Evolutionary conservation across 1,140 invertebrate genomes (phyloP).

Genomic region (Panulirus ornatus): DNA sequence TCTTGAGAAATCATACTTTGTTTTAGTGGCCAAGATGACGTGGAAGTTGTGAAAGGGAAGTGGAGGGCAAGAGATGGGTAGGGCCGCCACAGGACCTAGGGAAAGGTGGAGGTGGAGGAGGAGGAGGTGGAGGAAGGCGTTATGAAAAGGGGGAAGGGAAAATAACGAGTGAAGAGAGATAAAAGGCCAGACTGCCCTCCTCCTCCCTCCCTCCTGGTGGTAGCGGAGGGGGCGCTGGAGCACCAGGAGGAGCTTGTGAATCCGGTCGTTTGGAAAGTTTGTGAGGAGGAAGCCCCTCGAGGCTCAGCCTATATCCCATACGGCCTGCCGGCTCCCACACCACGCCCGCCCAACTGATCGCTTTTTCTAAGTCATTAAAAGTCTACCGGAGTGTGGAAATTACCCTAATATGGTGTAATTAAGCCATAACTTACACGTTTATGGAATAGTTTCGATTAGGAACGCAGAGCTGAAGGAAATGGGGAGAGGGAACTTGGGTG

Average conservation of each 20-base stretch:
- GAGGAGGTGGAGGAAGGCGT: background rate
- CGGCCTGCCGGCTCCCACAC: too few relatives aligned
- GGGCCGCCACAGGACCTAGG: background rate
- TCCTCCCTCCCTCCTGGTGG: too few relatives aligned
- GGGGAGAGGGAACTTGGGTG: background rate
- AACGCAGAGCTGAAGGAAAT: background rate
- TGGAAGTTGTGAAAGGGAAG: too few relatives aligned
- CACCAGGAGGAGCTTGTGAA: too few relatives aligned
- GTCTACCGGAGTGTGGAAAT: slow-evolving; percentile 1
- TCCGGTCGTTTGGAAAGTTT: too few relatives aligned
- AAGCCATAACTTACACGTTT: slow-evolving; percentile 29
- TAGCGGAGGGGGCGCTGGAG: too few relatives aligned
- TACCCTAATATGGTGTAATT: slow-evolving; percentile 33
- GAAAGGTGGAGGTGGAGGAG: background rate
- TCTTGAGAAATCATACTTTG: too few relatives aligned
- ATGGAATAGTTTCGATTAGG: slow-evolving; percentile 27
- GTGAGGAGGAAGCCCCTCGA: background rate
- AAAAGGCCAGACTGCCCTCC: too few relatives aligned
- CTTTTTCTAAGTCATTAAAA: slow-evolving; percentile 37
- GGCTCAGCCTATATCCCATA: too few relatives aligned
- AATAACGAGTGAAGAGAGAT: background rate
- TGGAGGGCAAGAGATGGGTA: too few relatives aligned
- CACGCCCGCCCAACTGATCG: background rate
- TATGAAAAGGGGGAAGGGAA: background rate
- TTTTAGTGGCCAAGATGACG: too few relatives aligned